phyloP scores from a whole-genome alignment of 2,888 invertebrate species.

The Polietes domitor region DNA sequence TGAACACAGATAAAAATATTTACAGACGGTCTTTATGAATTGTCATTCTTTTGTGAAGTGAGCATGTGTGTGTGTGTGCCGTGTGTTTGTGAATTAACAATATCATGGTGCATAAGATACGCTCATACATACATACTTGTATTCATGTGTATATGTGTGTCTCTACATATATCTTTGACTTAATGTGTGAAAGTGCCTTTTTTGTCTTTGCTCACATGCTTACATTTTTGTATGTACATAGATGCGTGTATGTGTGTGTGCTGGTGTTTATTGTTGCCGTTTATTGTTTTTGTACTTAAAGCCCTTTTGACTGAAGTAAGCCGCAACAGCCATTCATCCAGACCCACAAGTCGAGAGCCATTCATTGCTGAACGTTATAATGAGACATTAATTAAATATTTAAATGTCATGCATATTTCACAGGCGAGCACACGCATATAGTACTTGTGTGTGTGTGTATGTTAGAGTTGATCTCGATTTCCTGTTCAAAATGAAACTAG shows the following conservation, averaged over 20 bases:
- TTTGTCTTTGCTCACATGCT: neutral
- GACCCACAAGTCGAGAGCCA: neutral
- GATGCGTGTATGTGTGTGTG: neutral
- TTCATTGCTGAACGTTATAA: slow-evolving; percentile 9
- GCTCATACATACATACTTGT: no score
- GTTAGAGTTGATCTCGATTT: no score
- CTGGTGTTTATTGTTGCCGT: neutral
- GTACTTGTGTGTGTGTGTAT: neutral
- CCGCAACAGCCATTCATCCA: neutral
- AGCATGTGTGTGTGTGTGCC: neutral
- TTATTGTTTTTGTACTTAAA: neutral
- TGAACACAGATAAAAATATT: neutral
- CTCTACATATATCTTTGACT: neutral
- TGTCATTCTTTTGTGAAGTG: neutral
- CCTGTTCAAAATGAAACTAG: no score
- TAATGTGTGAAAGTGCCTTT: neutral
- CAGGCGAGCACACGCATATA: no score
- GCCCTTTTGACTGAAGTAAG: slow-evolving; percentile 9
- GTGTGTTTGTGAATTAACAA: neutral
- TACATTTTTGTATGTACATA: neutral
- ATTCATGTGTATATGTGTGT: neutral
- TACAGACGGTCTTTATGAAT: neutral
- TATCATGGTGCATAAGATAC: neutral
- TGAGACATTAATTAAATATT: slow-evolving; percentile 43
- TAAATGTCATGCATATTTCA: slow-evolving; percentile 47